Conservation (phyloP, 2,888 invertebrate genomes). For the Hymenopus coronatus region DNA sequence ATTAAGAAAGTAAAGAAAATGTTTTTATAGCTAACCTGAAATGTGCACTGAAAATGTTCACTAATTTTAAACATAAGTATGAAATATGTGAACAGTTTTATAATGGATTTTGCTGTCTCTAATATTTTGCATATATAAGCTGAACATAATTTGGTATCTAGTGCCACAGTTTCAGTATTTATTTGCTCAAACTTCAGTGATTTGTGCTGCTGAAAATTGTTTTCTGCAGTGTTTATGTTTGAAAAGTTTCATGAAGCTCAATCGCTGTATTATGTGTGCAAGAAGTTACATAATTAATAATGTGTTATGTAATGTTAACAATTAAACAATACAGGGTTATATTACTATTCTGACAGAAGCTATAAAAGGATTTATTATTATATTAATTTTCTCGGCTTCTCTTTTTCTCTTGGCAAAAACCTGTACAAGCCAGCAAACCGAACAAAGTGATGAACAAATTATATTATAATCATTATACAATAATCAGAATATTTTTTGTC, state of each 20-base stretch:
- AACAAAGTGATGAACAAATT: slow-evolving; percentile 31
- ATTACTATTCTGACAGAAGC: neutral
- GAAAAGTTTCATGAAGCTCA: too few relatives aligned
- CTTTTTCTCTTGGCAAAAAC: slow-evolving; percentile 11
- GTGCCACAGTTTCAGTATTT: neutral
- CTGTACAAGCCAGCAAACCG: slow-evolving; percentile 28
- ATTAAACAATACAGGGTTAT: neutral
- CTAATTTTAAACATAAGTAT: neutral
- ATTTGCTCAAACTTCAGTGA: neutral
- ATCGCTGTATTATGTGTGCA: neutral
- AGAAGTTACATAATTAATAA: neutral
- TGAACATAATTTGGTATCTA: neutral
- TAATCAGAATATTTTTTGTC: slow-evolving; percentile 33
- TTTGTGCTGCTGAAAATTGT: neutral
- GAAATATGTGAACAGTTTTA: neutral
- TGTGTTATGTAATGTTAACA: neutral
- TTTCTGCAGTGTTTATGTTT: neutral
- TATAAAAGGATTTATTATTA: neutral
- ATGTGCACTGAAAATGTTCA: too few relatives aligned
- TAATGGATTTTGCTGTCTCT: neutral
- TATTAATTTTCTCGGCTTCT: neutral
- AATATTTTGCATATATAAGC: neutral
- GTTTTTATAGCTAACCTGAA: too few relatives aligned
- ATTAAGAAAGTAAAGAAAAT: too few relatives aligned
- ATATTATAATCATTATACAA: slow-evolving; percentile 24